Percentiles rank a stretch among this genome's conserved stretches.
These are phyloP conservation scores for Ctenicera cuprea DNA, from an alignment of 2,888 invertebrate genomes.

Conservation along the genomic window DNA sequence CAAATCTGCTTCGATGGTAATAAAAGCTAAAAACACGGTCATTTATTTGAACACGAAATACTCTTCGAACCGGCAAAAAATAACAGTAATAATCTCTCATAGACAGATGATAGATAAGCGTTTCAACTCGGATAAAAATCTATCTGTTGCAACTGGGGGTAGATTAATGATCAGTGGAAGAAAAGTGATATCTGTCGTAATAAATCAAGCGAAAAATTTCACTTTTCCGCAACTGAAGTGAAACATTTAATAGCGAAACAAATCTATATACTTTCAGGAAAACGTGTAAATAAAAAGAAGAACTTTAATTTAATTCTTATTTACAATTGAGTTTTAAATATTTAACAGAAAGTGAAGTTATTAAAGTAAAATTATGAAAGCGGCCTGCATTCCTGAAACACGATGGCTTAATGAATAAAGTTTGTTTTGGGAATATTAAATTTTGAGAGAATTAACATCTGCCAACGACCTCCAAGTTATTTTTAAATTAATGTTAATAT, in stretches of 20 bases:
- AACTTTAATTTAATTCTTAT: constrained; percentile 1
- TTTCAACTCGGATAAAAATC: constrained; percentile 24
- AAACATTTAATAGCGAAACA: constrained; percentile 1
- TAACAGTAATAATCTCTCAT: constrained; percentile 14
- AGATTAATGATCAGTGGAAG: constrained; percentile 17
- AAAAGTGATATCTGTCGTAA: constrained; percentile 25
- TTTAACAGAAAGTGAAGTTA: not conserved
- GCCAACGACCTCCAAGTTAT: constrained; percentile 6
- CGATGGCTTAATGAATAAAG: constrained; percentile 24
- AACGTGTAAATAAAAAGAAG: not conserved
- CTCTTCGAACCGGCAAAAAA: not conserved
- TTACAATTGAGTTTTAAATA: constrained; percentile 7
- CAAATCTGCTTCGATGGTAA: too few relatives aligned
- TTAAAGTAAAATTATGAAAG: not conserved
- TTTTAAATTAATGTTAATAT: constrained; percentile 17
- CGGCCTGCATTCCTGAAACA: constrained; percentile 1
- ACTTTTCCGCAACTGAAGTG: constrained; percentile 6
- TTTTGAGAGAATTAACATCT: constrained; percentile 12
- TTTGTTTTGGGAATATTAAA: constrained; percentile 22
- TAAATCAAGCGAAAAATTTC: constrained; percentile 28
- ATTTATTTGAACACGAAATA: too few relatives aligned
- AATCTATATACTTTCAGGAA: not conserved
- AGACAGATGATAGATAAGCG: constrained; percentile 27
- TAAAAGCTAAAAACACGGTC: too few relatives aligned
- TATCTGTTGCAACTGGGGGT: constrained; percentile 23